Conservation (phyloP, 1,140 invertebrate genomes). For the Acromyrmex heyeri region DNA sequence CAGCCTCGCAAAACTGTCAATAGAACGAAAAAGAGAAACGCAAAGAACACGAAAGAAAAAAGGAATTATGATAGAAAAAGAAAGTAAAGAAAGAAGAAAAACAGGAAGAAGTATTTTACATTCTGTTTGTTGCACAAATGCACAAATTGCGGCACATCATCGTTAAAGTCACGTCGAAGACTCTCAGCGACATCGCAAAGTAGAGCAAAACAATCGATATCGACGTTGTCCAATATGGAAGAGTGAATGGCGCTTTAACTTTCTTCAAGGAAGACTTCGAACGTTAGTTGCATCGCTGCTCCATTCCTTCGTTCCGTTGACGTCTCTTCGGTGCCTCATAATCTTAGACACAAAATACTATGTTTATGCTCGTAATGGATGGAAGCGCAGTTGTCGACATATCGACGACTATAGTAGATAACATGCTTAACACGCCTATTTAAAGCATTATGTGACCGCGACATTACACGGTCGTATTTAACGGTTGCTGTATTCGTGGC, state of each 20-base stretch:
- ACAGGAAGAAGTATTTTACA: neutral
- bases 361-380: conserved; percentile 10
- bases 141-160: conserved; percentile 16
- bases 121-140: conserved; percentile 19
- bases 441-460: conserved; percentile 35
- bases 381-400: neutral
- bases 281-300: neutral
- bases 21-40: neutral
- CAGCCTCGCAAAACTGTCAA: neutral
- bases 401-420: conserved; percentile 27
- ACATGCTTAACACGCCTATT: conserved; percentile 47
- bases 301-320: neutral
- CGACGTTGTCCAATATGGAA: neutral
- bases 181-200: conserved; percentile 27
- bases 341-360: too few relatives aligned
- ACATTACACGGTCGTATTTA: conserved; percentile 42
- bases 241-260: neutral
- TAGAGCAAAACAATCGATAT: conserved; percentile 29
- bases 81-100: neutral
- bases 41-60: neutral
- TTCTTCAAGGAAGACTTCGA: neutral
- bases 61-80: too few relatives aligned
- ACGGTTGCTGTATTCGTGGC: conserved; percentile 24
- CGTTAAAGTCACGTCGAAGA: conserved; percentile 42
- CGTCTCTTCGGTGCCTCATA: neutral